Base-by-base conservation (phyloP, 2,113 vertebrate genomes). In the Syngnathus scovelli region DNA sequence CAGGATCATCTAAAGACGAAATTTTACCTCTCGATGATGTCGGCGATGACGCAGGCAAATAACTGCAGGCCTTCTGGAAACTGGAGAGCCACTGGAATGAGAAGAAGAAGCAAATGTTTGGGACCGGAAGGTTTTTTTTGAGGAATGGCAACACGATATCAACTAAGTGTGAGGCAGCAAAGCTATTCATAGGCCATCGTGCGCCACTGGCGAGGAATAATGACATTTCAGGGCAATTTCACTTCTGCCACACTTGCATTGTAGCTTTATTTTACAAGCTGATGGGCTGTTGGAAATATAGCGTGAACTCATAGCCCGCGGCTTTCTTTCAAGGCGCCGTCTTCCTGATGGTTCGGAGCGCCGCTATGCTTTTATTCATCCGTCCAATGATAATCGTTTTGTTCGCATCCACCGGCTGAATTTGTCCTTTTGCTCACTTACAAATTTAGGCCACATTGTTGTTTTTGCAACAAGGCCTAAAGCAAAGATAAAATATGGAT, bases 1-100 rank as follows among this genome's bases (percentile, higher is more conserved):
- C 66, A 85, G 78, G 75, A 58, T 21, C 48, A 69, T 60, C 43
- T n/a, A 69, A 65, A 48, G 11, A 21, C 10, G 58, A 66, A 63
- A 23, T n/a, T 56, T 62, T 90, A 98, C 97, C 95, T 91, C 74
- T 98, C 95, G 37, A 99, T 86, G 86, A 99, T 98, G 86, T 99
- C 97, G 4, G 92, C 92, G 8, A 99, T 94, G 81, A 93, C 92
- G 81, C 96, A 99, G 71, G 96, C 94, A 0, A 99, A 99, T 93
- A 99, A 94, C 78, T 98, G 96, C 68, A 99, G 94, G 43, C 97
- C 97, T 79, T 99, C 96, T 0, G 97, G 97, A 92, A 99, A 94
- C 90, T 99, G 97, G 81, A 99, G 84, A 56, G 96, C 96, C 88
- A 99, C 97, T 98, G 88, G 38, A 71, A 72, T 68, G 77, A 72